These are phyloP conservation scores for Hypotaenidia okinawae DNA, from an alignment of 2,797 vertebrate genomes.

Conservation along the genomic window DNA sequence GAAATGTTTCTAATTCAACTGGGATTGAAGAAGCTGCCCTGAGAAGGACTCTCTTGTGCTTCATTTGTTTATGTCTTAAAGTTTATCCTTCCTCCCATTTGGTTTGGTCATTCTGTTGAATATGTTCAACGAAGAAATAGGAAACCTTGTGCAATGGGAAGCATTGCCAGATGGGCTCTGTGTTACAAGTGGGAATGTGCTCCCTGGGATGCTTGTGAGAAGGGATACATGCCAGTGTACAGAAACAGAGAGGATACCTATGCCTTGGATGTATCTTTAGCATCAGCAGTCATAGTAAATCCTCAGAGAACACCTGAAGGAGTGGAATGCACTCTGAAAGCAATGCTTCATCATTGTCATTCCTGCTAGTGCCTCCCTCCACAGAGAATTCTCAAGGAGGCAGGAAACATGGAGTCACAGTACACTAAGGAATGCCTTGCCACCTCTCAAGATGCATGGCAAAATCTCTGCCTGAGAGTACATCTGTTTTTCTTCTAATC, in stretches of 20 bases:
- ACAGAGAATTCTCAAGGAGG: not conserved
- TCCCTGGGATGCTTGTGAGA: not conserved
- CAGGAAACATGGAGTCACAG: not conserved
- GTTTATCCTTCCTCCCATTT: not conserved
- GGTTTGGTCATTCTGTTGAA: not conserved
- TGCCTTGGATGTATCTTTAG: not conserved
- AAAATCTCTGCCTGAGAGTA: not conserved
- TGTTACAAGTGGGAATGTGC: not conserved
- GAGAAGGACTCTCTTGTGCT: not conserved
- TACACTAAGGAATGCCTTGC: not conserved
- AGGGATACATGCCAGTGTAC: not conserved
- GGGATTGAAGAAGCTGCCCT: accelerated
- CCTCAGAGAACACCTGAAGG: not conserved
- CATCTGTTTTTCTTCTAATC: slow-evolving; percentile 12
- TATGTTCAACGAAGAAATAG: not conserved
- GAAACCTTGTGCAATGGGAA: not conserved
- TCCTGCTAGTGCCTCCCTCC: not conserved
- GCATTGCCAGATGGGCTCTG: not conserved
- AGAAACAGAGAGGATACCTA: not conserved
- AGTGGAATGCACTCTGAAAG: not conserved
- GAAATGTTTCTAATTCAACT: not conserved
- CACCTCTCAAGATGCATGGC: not conserved
- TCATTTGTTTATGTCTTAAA: not conserved
- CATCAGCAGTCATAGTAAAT: not conserved
- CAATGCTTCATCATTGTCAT: not conserved